These are phyloP conservation scores for Brachionus koreanus DNA, from an alignment of 1,140 invertebrate genomes.

Conservation along the genomic window DNA sequence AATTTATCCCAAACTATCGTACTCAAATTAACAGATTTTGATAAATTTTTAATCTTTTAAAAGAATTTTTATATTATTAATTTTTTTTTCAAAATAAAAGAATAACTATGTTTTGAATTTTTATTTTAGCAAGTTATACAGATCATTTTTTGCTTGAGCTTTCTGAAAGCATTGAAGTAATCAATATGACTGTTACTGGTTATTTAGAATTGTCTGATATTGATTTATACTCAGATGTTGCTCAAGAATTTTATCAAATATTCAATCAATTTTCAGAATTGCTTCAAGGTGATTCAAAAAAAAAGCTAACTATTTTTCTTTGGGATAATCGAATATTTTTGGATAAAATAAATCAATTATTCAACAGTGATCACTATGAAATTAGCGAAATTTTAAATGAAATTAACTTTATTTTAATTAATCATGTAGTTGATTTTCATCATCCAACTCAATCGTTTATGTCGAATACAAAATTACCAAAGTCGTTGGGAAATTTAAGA, in stretches of 20 bases:
- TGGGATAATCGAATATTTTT: conserved; percentile 10
- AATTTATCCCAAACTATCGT: too few relatives aligned
- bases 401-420: background rate
- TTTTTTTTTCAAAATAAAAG: too few relatives aligned
- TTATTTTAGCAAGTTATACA: background rate
- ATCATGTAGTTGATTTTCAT: background rate
- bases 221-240: background rate
- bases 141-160: background rate
- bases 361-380: background rate
- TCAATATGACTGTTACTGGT: background rate
- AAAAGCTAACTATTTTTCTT: conserved; percentile 6
- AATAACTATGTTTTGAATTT: background rate
- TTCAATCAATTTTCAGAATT: background rate
- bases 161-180: background rate
- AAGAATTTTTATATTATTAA: too few relatives aligned
- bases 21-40: too few relatives aligned
- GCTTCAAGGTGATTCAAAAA: background rate
- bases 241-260: background rate
- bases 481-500: background rate
- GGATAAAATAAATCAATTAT: background rate
- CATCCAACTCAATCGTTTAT: background rate
- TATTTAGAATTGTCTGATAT: conserved; percentile 1
- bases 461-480: background rate
- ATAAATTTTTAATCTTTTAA: too few relatives aligned
- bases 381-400: background rate